A percentile compares a stretch with the other conserved stretches of the same genome.
Evolutionary conservation across 53 echinoderm and acorn worm species (phyloP).

Genomic region (Crossaster papposus): DNA sequence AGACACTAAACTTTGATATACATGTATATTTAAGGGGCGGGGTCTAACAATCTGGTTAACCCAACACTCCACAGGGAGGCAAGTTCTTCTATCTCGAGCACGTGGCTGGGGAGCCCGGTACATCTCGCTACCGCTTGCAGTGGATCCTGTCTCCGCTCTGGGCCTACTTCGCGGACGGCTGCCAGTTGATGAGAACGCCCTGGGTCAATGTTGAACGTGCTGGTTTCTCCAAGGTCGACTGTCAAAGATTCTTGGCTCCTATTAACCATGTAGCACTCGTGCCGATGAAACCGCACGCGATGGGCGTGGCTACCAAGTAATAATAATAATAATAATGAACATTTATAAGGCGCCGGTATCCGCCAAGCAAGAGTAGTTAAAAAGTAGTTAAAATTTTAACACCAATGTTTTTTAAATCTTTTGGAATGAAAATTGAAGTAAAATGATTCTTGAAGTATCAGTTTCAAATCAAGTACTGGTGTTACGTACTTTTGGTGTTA

Average conservation of each 20-base stretch:
- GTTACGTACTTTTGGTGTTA: too few species aligned
- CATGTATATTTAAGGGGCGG: too few species aligned
- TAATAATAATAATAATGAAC: too few species aligned
- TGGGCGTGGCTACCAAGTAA: constrained; percentile 63
- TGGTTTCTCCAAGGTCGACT: constrained; percentile 67
- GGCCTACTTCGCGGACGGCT: constrained; percentile 24
- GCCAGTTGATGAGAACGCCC: constrained; percentile 55
- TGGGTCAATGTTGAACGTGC: constrained; percentile 61
- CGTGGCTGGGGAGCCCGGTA: constrained; percentile 42
- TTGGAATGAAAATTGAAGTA: too few species aligned
- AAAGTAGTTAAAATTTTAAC: too few species aligned
- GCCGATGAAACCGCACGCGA: constrained; percentile 40
- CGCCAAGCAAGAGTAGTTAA: too few species aligned
- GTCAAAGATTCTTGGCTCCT: constrained; percentile 39
- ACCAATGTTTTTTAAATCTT: too few species aligned
- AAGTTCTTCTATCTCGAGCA: constrained; percentile 82
- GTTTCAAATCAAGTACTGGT: too few species aligned
- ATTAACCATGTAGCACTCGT: neutral
- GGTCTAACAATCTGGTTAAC: too few species aligned
- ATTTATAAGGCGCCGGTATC: too few species aligned
- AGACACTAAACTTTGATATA: too few species aligned
- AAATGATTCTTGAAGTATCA: too few species aligned
- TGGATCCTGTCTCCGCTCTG: constrained; percentile 55
- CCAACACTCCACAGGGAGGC: constrained; percentile 74
- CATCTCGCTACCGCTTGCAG: constrained; percentile 61